A percentile compares a stretch with the other conserved stretches of the same genome.
phyloP scores from a whole-genome alignment of 2,113 vertebrate species.

The Zingel zingel region DNA sequence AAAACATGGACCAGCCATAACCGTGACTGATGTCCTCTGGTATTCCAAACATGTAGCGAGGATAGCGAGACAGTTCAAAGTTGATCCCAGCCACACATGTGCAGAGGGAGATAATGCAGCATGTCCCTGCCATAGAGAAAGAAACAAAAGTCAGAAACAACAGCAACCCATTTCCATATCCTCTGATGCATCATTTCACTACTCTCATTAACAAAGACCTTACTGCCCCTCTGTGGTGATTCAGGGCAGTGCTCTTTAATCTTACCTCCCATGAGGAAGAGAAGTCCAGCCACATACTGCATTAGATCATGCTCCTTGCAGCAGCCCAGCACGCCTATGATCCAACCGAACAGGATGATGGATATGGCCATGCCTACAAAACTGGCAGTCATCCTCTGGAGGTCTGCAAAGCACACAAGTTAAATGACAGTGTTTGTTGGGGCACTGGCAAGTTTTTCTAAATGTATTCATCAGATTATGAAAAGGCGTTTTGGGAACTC shows the following conservation, averaged over 20 bases:
- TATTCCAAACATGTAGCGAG: slow-evolving; percentile 96
- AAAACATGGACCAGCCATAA: slow-evolving; percentile 99
- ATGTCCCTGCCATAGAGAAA: slow-evolving; percentile 88
- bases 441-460: slow-evolving; percentile 1
- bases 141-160: slow-evolving; percentile 23
- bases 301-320: slow-evolving; percentile 94
- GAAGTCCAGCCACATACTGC: slow-evolving; percentile 95
- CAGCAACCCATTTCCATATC: slow-evolving; percentile 23
- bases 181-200: slow-evolving; percentile 32
- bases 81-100: slow-evolving; percentile 99
- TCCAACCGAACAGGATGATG: slow-evolving; percentile 94
- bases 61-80: slow-evolving; percentile 97
- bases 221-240: slow-evolving; percentile 71
- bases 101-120: slow-evolving; percentile 99
- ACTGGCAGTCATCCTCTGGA: slow-evolving; percentile 94
- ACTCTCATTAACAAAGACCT: slow-evolving; percentile 29
- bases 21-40: slow-evolving; percentile 98
- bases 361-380: slow-evolving; percentile 95
- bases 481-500: slow-evolving; percentile 74
- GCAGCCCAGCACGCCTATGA: slow-evolving; percentile 92
- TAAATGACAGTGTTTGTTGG: background rate
- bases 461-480: slow-evolving; percentile 15
- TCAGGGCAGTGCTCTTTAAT: slow-evolving; percentile 40
- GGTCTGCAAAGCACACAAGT: slow-evolving; percentile 79
- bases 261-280: slow-evolving; percentile 97